Evolutionary conservation across 2,888 invertebrate species (phyloP).

Genomic region (Zygothrica quintamaculata): DNA sequence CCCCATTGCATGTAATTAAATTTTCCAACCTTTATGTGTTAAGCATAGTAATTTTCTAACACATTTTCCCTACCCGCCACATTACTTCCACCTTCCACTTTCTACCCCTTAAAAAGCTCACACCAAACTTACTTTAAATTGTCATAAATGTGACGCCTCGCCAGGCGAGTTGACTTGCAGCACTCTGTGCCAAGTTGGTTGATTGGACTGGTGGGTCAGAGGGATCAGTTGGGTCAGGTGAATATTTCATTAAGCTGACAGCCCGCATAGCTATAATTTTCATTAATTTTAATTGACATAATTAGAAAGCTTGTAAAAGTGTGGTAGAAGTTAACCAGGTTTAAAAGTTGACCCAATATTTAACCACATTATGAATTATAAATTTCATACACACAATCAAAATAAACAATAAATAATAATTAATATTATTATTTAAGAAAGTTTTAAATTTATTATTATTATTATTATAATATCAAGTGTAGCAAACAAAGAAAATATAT

Average conservation of each 20-base stretch:
- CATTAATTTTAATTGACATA: constrained; percentile 59
- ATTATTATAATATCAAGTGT: too few relatives aligned
- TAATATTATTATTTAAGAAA: too few relatives aligned
- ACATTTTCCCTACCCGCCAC: too few relatives aligned
- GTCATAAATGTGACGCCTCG: constrained; percentile 58
- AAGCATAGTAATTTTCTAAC: constrained; percentile 74
- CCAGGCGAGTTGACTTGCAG: constrained; percentile 35
- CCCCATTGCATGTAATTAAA: constrained; percentile 67
- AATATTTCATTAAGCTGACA: constrained; percentile 48
- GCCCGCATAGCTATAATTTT: constrained; percentile 67
- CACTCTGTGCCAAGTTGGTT: constrained; percentile 16
- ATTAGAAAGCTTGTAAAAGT: background rate
- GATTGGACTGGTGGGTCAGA: constrained; percentile 3
- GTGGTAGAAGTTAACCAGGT: too few relatives aligned
- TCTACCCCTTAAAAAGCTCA: constrained; percentile 10
- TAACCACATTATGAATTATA: too few relatives aligned
- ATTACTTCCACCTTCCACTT: background rate
- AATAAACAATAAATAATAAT: too few relatives aligned
- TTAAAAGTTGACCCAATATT: too few relatives aligned
- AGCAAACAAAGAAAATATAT: too few relatives aligned
- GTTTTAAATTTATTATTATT: too few relatives aligned
- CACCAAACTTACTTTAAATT: constrained; percentile 59
- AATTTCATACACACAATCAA: too few relatives aligned
- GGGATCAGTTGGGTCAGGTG: background rate
- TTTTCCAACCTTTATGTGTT: constrained; percentile 75